Conservation (phyloP, 2,797 vertebrate species). For the Gambusia yucatana region DNA sequence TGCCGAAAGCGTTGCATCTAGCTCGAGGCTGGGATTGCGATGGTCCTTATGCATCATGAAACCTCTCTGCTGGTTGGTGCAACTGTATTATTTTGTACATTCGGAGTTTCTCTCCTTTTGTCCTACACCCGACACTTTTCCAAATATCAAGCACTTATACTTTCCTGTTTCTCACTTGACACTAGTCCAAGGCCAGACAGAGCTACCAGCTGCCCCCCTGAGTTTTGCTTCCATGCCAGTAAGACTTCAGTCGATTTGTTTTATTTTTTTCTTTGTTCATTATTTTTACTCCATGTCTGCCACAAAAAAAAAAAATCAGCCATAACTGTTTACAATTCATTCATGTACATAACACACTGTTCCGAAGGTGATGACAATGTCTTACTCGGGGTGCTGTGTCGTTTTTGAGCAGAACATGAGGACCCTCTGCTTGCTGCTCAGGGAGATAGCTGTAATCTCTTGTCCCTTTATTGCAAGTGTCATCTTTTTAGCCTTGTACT, state of each 20-base stretch:
- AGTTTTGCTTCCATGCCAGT: constrained; percentile 70
- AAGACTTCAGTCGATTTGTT: constrained; percentile 54
- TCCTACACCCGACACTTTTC: constrained; percentile 63
- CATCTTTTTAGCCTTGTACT: constrained; percentile 75
- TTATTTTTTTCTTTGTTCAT: not conserved
- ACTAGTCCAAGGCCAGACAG: constrained; percentile 71
- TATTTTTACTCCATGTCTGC: constrained; percentile 40
- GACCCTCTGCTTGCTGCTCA: constrained; percentile 74
- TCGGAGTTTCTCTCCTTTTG: constrained; percentile 68
- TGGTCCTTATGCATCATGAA: constrained; percentile 67
- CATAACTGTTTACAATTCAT: constrained; percentile 52
- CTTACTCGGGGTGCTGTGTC: constrained; percentile 68
- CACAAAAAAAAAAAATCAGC: constrained; percentile 45
- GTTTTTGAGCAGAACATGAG: constrained; percentile 63
- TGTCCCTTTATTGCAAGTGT: constrained; percentile 75
- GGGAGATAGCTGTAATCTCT: constrained; percentile 81
- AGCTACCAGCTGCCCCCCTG: constrained; percentile 78
- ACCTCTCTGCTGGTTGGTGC: constrained; percentile 69
- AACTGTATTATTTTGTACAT: constrained; percentile 84
- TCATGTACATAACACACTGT: constrained; percentile 47
- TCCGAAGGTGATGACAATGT: constrained; percentile 56
- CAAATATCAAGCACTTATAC: constrained; percentile 71
- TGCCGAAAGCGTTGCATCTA: constrained; percentile 56
- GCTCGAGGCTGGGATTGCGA: constrained; percentile 34
- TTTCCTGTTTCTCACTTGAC: constrained; percentile 66